phyloP scores from a whole-genome alignment of 2,888 invertebrate species.

The Sphinx pinastri region DNA sequence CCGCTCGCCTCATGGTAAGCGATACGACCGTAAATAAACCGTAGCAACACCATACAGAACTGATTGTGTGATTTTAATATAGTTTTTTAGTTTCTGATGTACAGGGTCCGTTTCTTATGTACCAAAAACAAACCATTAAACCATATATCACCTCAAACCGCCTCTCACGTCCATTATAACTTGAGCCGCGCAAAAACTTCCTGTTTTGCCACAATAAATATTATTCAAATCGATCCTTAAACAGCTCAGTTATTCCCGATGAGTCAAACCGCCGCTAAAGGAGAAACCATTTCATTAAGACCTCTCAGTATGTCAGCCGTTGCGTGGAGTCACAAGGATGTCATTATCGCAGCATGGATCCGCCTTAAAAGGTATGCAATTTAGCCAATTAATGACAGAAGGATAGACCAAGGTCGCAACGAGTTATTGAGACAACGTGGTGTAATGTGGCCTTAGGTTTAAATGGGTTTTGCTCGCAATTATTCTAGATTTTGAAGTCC shows the following conservation, averaged over 20 bases:
- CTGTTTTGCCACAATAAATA: constrained; percentile 28
- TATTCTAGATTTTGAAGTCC: not conserved
- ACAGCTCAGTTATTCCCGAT: constrained; percentile 32
- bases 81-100: no score
- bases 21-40: no score
- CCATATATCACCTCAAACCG: not conserved
- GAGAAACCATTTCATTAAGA: constrained; percentile 57
- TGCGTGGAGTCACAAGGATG: constrained; percentile 61
- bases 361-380: constrained; percentile 74
- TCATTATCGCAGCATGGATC: constrained; percentile 62
- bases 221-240: constrained; percentile 29
- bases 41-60: no score
- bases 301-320: constrained; percentile 58
- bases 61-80: no score
- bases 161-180: not conserved
- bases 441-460: constrained; percentile 42
- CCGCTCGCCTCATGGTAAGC: no score
- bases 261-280: constrained; percentile 44
- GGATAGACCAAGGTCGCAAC: constrained; percentile 66
- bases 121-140: no score
- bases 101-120: no score
- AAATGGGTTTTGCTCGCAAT: not conserved
- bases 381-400: constrained; percentile 71
- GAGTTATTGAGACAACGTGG: constrained; percentile 64
- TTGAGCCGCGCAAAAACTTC: constrained; percentile 26